Percentiles rank a stretch among this genome's conserved stretches.
These are phyloP conservation scores for Sebastolobus altivelis DNA, from an alignment of 2,797 vertebrate genomes.

Conservation along the genomic window DNA sequence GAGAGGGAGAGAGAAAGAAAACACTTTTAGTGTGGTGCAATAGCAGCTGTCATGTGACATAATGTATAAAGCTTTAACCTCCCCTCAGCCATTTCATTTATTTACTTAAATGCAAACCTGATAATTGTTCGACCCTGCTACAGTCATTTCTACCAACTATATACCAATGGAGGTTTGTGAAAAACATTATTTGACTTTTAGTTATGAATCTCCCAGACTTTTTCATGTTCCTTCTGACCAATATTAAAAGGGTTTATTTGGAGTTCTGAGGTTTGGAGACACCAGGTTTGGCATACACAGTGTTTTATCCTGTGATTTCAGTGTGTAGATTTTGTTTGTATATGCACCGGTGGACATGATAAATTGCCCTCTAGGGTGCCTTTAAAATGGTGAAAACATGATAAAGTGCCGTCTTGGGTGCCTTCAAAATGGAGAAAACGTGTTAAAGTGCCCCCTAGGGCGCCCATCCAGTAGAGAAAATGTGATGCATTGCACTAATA, in stretches of 20 bases:
- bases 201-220: not conserved
- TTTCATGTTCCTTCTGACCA: not conserved
- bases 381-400: too few relatives aligned
- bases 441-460: too few relatives aligned
- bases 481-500: not conserved
- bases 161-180: not conserved
- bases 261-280: not conserved
- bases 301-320: not conserved
- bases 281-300: too few relatives aligned
- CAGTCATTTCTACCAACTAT: not conserved
- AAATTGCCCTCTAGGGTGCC: too few relatives aligned
- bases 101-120: not conserved
- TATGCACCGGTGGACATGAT: not conserved
- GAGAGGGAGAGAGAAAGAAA: not conserved
- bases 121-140: not conserved
- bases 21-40: not conserved
- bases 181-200: not conserved
- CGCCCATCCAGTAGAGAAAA: not conserved
- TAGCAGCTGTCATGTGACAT: slow-evolving; percentile 22
- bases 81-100: too few relatives aligned
- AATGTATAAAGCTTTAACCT: not conserved
- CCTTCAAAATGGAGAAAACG: too few relatives aligned
- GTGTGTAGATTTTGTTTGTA: not conserved
- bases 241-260: not conserved
- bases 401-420: too few relatives aligned